Conservation (phyloP, 2,113 vertebrate genomes). For the Rafetus swinhoei region DNA sequence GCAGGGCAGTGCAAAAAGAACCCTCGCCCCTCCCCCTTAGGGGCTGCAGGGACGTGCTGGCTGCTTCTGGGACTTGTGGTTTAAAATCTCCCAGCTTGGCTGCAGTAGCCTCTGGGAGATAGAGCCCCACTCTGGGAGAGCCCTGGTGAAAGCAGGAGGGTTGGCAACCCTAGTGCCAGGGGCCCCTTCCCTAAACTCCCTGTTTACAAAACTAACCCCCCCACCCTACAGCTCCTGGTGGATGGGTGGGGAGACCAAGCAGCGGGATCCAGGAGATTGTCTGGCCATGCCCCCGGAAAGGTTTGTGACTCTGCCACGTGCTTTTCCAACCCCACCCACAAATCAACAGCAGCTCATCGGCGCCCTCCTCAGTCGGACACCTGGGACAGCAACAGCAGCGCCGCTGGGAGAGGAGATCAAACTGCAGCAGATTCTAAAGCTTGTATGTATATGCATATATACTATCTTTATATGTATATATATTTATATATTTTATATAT, state of each 20-base stretch:
- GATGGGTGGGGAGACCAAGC: neutral
- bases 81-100: no score
- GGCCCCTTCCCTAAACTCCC: neutral
- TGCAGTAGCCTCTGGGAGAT: no score
- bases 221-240: neutral
- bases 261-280: neutral
- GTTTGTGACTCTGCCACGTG: neutral
- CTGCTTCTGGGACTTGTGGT: no score
- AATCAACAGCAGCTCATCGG: neutral
- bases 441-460: no score
- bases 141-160: no score
- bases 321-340: neutral
- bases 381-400: neutral
- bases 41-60: no score
- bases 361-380: neutral
- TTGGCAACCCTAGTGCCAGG: no score
- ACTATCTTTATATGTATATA: no score
- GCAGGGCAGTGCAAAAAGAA: no score
- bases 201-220: neutral
- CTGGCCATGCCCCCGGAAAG: neutral
- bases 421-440: neutral
- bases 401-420: neutral
- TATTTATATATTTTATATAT: no score
- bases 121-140: no score
- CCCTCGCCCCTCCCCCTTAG: no score